phyloP scores from a whole-genome alignment of 2,888 invertebrate genomes.

The Coronaproctus castanopsis region DNA sequence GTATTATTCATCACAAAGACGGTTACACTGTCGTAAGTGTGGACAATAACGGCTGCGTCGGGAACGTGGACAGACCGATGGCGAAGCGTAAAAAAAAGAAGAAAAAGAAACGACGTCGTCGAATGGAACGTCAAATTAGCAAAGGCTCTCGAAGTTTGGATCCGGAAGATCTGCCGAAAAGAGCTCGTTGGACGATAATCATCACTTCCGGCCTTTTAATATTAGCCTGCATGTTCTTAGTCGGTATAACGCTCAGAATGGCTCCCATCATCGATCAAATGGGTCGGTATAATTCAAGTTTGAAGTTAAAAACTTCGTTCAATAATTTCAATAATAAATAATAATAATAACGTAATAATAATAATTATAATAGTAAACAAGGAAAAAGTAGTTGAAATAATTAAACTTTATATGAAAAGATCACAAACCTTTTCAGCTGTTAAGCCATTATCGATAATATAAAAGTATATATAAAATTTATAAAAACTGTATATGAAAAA shows the following conservation, averaged over 20 bases:
- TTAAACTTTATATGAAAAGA: no score
- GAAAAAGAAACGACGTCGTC: constrained; percentile 18
- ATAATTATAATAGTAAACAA: no score
- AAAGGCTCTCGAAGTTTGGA: constrained; percentile 28
- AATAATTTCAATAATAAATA: no score
- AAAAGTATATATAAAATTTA: no score
- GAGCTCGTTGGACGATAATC: constrained; percentile 77
- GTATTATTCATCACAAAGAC: neutral
- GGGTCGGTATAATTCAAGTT: constrained; percentile 44
- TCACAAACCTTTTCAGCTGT: no score
- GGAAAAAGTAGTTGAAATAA: no score
- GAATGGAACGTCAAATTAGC: constrained; percentile 26
- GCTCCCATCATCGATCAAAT: constrained; percentile 88
- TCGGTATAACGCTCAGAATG: constrained; percentile 79
- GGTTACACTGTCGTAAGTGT: constrained; percentile 3
- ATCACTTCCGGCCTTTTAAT: constrained; percentile 72
- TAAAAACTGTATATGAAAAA: no score
- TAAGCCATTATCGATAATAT: no score
- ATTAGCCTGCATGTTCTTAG: constrained; percentile 69
- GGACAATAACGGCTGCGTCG: constrained; percentile 1
- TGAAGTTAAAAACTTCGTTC: no score
- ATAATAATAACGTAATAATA: no score
- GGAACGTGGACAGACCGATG: neutral
- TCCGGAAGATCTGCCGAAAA: constrained; percentile 60
- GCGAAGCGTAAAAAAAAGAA: constrained; percentile 13